These are phyloP conservation scores for Dolomedes plantarius DNA, from an alignment of 2,888 invertebrate species.

Conservation along the genomic window DNA sequence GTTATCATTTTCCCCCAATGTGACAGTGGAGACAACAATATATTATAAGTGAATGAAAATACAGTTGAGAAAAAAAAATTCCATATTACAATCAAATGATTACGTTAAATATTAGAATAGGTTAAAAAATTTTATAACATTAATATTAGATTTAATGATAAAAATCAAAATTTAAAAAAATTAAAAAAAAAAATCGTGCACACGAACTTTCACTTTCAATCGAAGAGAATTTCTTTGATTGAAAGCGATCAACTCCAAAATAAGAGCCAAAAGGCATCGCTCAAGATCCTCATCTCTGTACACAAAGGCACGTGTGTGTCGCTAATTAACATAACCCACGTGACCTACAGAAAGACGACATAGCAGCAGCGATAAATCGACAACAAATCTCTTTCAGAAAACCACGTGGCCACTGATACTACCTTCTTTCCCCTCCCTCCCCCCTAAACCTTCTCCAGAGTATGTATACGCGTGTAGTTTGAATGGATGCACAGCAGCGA, in stretches of 20 bases:
- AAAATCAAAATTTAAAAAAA: no score
- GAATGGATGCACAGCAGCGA: conserved; percentile 49
- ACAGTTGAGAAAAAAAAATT: no score
- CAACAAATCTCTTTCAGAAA: conserved; percentile 59
- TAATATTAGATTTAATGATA: no score
- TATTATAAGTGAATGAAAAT: no score
- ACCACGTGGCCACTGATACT: conserved; percentile 68
- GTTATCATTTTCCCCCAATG: no score
- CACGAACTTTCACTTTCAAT: no score
- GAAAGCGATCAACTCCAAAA: not conserved
- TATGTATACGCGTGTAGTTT: conserved; percentile 67
- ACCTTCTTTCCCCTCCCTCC: not conserved
- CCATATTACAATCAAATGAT: no score
- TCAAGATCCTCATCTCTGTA: conserved; percentile 30
- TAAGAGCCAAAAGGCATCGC: conserved; percentile 7
- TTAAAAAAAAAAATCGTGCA: no score
- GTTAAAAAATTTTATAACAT: no score
- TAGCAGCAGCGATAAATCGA: conserved; percentile 54
- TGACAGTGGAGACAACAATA: no score
- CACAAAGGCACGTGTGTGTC: conserved; percentile 69
- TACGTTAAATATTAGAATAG: no score
- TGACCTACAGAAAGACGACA: conserved; percentile 34
- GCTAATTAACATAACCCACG: conserved; percentile 67
- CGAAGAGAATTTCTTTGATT: no score
- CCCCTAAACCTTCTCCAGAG: conserved; percentile 27